Percentiles rank a stretch among this genome's conserved stretches.
These are phyloP conservation scores for Lepidostoma basale DNA, from an alignment of 1,140 invertebrate species.

Conservation along the genomic window DNA sequence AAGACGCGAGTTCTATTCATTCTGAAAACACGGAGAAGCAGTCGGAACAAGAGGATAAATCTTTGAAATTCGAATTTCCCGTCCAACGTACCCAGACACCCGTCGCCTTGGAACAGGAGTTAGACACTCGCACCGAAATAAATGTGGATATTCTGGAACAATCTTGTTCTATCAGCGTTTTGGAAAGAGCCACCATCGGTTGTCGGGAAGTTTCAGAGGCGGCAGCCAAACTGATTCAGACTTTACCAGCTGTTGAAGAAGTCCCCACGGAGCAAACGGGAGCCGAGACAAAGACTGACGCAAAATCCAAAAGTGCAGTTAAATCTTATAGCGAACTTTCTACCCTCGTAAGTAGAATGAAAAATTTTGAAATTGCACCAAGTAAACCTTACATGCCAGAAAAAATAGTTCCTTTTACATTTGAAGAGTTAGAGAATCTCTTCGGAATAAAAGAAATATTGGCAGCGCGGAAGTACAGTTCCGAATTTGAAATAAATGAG, in stretches of 20 bases:
- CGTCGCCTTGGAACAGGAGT: not conserved
- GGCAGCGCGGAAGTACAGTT: conserved; percentile 7
- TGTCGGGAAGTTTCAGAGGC: conserved; percentile 5
- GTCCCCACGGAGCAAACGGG: not conserved
- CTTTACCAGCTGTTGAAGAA: conserved; percentile 9
- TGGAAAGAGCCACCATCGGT: not conserved
- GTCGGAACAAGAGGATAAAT: not conserved
- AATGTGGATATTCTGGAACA: not conserved
- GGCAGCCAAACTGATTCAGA: not conserved
- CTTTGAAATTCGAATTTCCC: not conserved
- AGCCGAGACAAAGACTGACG: not conserved
- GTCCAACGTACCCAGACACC: not conserved
- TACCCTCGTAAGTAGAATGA: conserved; percentile 20
- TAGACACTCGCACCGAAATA: not conserved
- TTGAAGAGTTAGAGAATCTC: conserved; percentile 36
- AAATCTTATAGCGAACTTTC: conserved; percentile 30
- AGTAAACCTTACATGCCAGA: not conserved
- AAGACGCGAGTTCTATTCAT: too few species aligned
- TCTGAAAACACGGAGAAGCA: too few species aligned
- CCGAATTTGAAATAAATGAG: conserved; percentile 36
- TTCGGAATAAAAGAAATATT: conserved; percentile 40
- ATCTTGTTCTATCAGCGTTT: not conserved
- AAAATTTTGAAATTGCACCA: conserved; percentile 1
- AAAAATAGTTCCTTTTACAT: conserved; percentile 34
- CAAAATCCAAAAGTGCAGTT: not conserved